Evolutionary conservation across 2,113 vertebrate genomes (phyloP).

Genomic region (Alligator sinensis): DNA sequence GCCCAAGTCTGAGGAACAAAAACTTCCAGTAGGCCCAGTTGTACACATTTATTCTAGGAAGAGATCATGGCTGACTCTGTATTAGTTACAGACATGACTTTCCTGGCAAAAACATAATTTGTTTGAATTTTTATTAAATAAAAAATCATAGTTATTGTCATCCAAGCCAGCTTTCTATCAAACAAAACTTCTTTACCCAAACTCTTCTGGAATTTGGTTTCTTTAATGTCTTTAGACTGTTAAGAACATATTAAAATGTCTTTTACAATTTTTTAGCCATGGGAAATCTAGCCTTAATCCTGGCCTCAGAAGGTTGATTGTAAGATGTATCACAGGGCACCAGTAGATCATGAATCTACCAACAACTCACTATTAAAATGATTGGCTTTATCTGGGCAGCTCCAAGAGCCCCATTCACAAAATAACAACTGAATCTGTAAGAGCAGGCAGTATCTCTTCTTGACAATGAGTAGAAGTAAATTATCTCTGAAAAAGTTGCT

Average conservation of each 20-base stretch:
- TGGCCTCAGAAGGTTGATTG: neutral
- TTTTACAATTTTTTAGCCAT: constrained; percentile 1
- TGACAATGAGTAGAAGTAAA: neutral
- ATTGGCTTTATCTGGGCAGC: neutral
- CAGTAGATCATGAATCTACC: neutral
- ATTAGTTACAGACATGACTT: neutral
- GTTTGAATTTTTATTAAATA: neutral
- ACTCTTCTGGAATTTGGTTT: neutral
- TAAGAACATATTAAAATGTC: neutral
- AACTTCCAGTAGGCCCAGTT: neutral
- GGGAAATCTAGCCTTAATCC: neutral
- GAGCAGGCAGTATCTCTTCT: neutral
- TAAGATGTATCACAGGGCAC: neutral
- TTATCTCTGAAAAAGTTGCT: neutral
- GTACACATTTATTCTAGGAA: neutral
- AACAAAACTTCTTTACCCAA: neutral
- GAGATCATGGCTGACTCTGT: neutral
- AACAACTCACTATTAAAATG: neutral
- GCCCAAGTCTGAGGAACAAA: neutral
- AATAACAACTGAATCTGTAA: neutral
- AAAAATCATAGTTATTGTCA: neutral
- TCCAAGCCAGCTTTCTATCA: neutral
- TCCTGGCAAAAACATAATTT: neutral
- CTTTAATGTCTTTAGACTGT: too few species aligned
- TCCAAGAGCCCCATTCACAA: neutral